Evolutionary conservation across 2,888 invertebrate species (phyloP).

Genomic region (Shargacucullia verbasci): DNA sequence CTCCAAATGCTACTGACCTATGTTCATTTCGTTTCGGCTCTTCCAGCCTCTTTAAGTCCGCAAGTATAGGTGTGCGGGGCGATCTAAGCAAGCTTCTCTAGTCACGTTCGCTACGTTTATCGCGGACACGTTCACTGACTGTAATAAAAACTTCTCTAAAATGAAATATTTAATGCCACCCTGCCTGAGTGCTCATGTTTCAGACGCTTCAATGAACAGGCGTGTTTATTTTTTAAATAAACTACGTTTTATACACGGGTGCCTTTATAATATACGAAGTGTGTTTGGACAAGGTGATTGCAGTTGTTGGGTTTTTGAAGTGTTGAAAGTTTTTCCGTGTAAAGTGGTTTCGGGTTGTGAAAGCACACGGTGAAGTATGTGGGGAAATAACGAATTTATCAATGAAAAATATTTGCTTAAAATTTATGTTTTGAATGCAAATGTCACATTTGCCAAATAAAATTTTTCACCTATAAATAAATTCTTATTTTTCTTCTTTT

Average conservation of each 20-base stretch:
- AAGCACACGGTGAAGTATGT: no score
- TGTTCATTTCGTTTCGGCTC: constrained; percentile 9
- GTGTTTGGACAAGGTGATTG: constrained; percentile 32
- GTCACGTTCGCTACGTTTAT: constrained; percentile 85
- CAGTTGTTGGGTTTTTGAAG: constrained; percentile 31
- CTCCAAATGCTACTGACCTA: no score
- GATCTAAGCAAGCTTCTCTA: constrained; percentile 81
- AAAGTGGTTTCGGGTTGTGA: constrained; percentile 6
- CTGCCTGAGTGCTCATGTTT: constrained; percentile 72
- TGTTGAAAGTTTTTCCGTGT: constrained; percentile 12
- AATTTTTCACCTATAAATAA: no score
- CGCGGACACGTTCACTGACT: constrained; percentile 84
- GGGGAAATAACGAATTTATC: no score
- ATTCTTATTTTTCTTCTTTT: no score
- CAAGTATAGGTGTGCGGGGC: constrained; percentile 62
- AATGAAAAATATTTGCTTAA: no score
- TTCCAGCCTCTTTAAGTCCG: constrained; percentile 58
- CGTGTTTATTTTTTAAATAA: constrained; percentile 75
- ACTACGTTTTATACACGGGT: constrained; percentile 55
- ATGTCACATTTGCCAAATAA: no score
- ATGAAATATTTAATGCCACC: constrained; percentile 87
- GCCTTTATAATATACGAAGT: constrained; percentile 46
- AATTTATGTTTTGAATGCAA: no score
- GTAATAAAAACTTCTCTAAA: constrained; percentile 88
- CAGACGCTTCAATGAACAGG: constrained; percentile 71